Percentiles rank a stretch among this genome's conserved stretches.
phyloP scores from a whole-genome alignment of 2,113 vertebrate genomes.

The Scolopax mira region DNA sequence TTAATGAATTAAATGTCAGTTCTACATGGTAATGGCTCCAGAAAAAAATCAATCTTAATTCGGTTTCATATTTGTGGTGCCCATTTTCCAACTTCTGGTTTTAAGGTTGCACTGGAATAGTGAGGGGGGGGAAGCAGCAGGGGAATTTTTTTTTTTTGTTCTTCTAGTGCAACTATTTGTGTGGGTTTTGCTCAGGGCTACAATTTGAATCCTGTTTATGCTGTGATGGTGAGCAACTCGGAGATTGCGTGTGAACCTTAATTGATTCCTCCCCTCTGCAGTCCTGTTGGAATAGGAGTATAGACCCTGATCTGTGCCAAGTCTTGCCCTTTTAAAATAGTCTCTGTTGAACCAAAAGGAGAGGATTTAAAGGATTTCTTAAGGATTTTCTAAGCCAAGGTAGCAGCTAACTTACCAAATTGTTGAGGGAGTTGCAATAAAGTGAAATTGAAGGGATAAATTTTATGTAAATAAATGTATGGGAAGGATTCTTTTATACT shows the following conservation, averaged over 20 bases:
- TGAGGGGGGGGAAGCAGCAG: neutral
- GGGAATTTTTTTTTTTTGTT: neutral
- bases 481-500: neutral
- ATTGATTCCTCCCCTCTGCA: neutral
- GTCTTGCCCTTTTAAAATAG: neutral
- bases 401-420: neutral
- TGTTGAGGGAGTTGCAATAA: neutral
- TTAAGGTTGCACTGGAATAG: constrained; percentile 1
- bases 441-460: neutral
- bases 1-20: neutral
- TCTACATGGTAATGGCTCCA: neutral
- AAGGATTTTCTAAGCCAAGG: neutral
- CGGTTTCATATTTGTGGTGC: neutral
- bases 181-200: constrained; percentile 57
- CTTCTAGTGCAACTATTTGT: constrained; percentile 38
- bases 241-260: constrained; percentile 17
- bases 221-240: constrained; percentile 24
- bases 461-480: neutral
- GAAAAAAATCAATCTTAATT: neutral
- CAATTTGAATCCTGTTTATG: constrained; percentile 44
- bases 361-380: constrained; percentile 4
- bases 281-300: neutral
- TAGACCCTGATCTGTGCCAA: neutral
- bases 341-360: neutral
- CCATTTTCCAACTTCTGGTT: constrained; percentile 36